Conservation (phyloP, 2,113 vertebrate species). For the Brachirus orientalis region DNA sequence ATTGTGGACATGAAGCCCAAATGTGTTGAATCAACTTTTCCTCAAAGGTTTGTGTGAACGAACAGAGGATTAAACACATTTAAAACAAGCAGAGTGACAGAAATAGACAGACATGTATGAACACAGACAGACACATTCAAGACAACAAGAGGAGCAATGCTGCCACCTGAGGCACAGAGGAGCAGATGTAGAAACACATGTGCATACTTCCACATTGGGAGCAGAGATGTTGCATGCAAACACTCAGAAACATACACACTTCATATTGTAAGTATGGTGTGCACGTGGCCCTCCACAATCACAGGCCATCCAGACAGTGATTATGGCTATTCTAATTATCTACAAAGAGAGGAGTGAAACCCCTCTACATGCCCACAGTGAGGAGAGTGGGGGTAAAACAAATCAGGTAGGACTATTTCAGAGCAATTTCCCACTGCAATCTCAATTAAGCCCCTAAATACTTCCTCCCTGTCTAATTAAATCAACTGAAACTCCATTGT, state of each 20-base stretch:
- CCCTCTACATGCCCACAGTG: conserved; percentile 77
- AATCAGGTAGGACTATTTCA: conserved; percentile 81
- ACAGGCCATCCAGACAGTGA: conserved; percentile 78
- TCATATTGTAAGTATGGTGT: conserved; percentile 54
- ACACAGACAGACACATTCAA: background rate
- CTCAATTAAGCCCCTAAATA: conserved; percentile 96
- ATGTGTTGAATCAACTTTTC: too few species aligned
- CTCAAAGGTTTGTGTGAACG: too few species aligned
- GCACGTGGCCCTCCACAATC: conserved; percentile 72
- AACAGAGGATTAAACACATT: background rate
- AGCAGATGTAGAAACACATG: conserved; percentile 24
- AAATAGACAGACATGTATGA: too few species aligned
- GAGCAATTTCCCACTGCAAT: conserved; percentile 93
- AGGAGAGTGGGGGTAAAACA: conserved; percentile 38
- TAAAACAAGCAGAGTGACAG: background rate
- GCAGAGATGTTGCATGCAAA: conserved; percentile 8
- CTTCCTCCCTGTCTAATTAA: conserved; percentile 96
- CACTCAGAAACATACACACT: conserved; percentile 40
- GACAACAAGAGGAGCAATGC: conserved; percentile 32
- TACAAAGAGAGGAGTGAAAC: conserved; percentile 80
- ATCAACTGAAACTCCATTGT: conserved; percentile 94
- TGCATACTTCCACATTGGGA: conserved; percentile 14
- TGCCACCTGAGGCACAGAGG: conserved; percentile 45
- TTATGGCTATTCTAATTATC: conserved; percentile 84
- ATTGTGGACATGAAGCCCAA: too few species aligned